These are phyloP conservation scores for Pristionchus japonicus DNA, from an alignment of 2,888 invertebrate species.

Conservation along the genomic window DNA sequence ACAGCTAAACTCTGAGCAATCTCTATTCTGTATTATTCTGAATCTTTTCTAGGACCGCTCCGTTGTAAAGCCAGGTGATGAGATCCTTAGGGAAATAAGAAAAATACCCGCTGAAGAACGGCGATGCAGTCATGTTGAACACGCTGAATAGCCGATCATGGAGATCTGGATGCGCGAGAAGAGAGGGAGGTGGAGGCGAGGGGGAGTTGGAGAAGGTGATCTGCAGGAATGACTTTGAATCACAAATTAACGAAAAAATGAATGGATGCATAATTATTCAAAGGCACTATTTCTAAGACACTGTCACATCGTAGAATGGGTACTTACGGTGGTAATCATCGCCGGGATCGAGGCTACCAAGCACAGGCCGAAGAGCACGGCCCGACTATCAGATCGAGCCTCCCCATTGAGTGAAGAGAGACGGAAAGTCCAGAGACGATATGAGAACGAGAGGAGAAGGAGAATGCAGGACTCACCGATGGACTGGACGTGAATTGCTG, in stretches of 20 bases:
- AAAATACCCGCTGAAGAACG: no score
- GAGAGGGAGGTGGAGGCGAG: not conserved
- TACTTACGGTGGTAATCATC: not conserved
- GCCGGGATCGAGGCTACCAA: not conserved
- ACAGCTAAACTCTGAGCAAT: no score
- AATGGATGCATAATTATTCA: no score
- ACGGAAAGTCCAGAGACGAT: not conserved
- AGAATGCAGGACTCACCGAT: constrained; percentile 6
- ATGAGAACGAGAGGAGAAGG: not conserved
- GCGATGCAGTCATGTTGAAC: not conserved
- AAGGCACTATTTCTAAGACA: no score
- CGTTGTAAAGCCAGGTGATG: no score
- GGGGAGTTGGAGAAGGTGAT: not conserved
- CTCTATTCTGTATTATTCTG: no score
- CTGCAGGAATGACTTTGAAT: no score
- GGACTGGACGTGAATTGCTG: not conserved
- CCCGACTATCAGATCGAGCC: not conserved
- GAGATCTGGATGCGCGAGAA: not conserved
- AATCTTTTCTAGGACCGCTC: no score
- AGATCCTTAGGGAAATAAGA: no score
- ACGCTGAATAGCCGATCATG: not conserved
- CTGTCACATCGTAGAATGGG: no score
- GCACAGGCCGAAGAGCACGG: not conserved
- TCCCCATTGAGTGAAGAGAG: not conserved
- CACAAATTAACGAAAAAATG: no score